phyloP scores from a whole-genome alignment of 2,888 invertebrate genomes.

The Lordiphosa andalusiaca region DNA sequence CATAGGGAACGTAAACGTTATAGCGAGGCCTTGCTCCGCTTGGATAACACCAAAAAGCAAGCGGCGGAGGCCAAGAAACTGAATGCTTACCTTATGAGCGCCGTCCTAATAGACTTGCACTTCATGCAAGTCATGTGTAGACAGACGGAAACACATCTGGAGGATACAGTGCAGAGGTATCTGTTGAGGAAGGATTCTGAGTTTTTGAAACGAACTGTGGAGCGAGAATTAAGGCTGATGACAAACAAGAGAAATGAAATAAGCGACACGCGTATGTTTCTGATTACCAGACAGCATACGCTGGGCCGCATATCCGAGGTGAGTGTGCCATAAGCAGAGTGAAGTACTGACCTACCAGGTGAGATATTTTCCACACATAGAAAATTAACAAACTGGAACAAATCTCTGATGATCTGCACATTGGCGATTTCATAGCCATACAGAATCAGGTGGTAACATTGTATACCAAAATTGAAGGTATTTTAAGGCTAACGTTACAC shows the following conservation, averaged over 20 bases:
- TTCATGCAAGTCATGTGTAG: conserved; percentile 7
- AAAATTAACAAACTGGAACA: conserved; percentile 64
- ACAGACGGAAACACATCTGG: conserved; percentile 30
- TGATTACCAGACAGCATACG: conserved; percentile 66
- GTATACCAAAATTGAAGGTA: conserved; percentile 77
- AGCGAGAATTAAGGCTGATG: conserved; percentile 42
- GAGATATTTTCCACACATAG: conserved; percentile 33
- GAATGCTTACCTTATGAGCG: conserved; percentile 18
- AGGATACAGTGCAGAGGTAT: conserved; percentile 3
- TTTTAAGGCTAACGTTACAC: neutral
- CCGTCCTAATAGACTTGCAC: conserved; percentile 35
- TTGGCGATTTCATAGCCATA: conserved; percentile 66
- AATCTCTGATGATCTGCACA: conserved; percentile 65
- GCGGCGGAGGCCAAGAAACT: conserved; percentile 24
- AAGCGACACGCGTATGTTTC: conserved; percentile 51
- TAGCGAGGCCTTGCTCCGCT: conserved; percentile 11
- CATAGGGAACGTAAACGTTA: conserved; percentile 30
- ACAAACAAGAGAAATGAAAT: conserved; percentile 60
- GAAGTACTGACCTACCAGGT: neutral
- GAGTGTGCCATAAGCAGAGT: conserved; percentile 10
- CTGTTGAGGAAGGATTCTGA: conserved; percentile 24
- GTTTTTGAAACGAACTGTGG: neutral
- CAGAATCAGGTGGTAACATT: conserved; percentile 70
- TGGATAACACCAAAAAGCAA: conserved; percentile 47
- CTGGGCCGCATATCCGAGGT: conserved; percentile 55